phyloP scores from a whole-genome alignment of 1,140 invertebrate species.

The Centruroides vittatus region DNA sequence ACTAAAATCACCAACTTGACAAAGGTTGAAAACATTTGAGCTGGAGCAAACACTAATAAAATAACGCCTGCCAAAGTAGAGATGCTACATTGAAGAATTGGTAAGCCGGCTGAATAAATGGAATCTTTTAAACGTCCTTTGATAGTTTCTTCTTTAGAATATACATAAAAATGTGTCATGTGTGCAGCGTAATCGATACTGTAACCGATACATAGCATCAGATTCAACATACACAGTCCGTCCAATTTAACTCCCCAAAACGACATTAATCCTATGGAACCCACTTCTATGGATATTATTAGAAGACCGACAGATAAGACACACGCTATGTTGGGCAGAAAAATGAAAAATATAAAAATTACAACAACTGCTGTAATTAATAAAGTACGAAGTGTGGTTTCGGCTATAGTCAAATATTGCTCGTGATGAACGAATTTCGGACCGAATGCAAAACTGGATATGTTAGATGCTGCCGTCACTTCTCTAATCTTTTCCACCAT shows the following conservation, averaged over 20 bases:
- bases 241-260: conserved; percentile 88
- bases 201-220: conserved; percentile 97
- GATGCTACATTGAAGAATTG: conserved; percentile 82
- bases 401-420: conserved; percentile 79
- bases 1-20: conserved; percentile 96
- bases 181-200: conserved; percentile 94
- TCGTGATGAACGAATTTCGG: conserved; percentile 90
- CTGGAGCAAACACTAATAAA: conserved; percentile 70
- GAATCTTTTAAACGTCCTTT: conserved; percentile 66
- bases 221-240: conserved; percentile 94
- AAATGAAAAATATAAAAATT: conserved; percentile 88
- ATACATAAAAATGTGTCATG: conserved; percentile 92
- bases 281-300: conserved; percentile 84
- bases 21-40: conserved; percentile 92
- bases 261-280: conserved; percentile 93
- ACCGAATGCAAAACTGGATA: conserved; percentile 80
- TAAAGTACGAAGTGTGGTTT: conserved; percentile 83
- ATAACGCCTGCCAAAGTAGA: conserved; percentile 82
- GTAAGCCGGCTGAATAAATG: conserved; percentile 73
- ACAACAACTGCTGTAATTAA: conserved; percentile 78
- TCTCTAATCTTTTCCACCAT: conserved; percentile 65
- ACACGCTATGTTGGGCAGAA: conserved; percentile 85
- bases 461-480: conserved; percentile 55
- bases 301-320: conserved; percentile 88
- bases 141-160: conserved; percentile 36